phyloP scores from a whole-genome alignment of 2,113 vertebrate genomes.

The Tragelaphus imberbis region DNA sequence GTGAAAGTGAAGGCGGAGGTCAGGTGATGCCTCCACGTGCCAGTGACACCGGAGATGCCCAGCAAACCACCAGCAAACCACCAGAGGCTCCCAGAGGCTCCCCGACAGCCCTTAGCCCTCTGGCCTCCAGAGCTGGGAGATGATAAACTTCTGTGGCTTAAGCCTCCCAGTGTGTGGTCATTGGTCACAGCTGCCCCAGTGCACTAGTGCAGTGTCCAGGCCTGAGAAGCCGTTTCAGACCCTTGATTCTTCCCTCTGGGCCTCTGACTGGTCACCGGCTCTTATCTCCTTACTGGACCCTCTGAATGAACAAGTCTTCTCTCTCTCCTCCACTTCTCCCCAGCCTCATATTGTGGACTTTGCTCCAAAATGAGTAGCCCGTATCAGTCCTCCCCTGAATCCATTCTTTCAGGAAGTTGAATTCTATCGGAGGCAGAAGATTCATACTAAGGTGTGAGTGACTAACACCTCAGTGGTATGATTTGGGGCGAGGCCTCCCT shows the following conservation, averaged over 20 bases:
- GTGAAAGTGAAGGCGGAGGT: background rate
- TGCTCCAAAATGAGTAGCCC: background rate
- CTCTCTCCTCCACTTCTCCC: background rate
- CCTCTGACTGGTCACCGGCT: background rate
- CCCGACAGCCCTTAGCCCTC: background rate
- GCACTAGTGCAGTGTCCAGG: accelerated
- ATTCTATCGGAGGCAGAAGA: background rate
- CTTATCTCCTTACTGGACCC: background rate
- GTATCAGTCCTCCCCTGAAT: background rate
- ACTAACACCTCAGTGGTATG: background rate
- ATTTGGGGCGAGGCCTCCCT: background rate
- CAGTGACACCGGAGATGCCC: accelerated
- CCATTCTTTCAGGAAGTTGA: background rate
- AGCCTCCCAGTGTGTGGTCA: background rate
- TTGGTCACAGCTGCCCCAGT: background rate
- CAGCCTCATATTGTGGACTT: background rate
- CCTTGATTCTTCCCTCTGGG: background rate
- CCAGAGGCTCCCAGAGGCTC: background rate
- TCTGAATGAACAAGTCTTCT: background rate
- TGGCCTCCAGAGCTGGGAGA: background rate
- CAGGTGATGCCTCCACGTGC: accelerated
- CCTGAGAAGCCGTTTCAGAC: background rate
- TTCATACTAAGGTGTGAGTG: background rate
- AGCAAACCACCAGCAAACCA: accelerated
- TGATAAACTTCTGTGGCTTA: background rate